These are phyloP conservation scores for Megalops cyprinoides DNA, from an alignment of 2,797 vertebrate genomes.

Conservation along the genomic window DNA sequence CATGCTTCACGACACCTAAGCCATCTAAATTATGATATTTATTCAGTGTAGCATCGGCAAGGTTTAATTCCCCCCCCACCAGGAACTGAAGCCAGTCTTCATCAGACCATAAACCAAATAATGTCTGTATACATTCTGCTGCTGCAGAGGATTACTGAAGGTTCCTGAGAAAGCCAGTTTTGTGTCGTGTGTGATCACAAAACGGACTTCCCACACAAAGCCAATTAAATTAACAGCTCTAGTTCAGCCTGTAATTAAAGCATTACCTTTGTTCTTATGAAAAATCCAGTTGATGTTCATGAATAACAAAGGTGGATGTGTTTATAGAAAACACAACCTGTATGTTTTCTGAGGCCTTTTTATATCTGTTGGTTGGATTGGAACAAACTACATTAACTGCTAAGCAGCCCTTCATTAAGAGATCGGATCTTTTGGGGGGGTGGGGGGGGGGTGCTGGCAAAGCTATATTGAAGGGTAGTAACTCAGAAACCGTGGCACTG, in stretches of 20 bases:
- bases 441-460: conserved; percentile 20
- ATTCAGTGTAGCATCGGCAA: conserved; percentile 11
- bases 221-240: neutral
- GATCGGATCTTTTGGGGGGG: conserved; percentile 64
- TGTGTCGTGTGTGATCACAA: neutral
- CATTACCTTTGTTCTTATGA: neutral
- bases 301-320: neutral
- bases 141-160: neutral
- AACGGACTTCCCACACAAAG: neutral
- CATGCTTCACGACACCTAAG: neutral
- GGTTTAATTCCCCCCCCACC: conserved; percentile 13
- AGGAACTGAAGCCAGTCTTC: conserved; percentile 53
- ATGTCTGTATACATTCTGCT: conserved; percentile 39
- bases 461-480: conserved; percentile 60
- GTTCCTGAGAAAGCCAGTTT: neutral
- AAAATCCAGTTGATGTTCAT: neutral
- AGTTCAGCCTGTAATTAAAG: neutral
- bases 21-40: conserved; percentile 10
- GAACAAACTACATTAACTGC: conserved; percentile 68
- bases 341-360: conserved; percentile 40
- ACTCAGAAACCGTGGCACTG: conserved; percentile 57
- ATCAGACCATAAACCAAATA: conserved; percentile 46
- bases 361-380: conserved; percentile 69
- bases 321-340: neutral
- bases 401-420: neutral